phyloP scores from a whole-genome alignment of 2,888 invertebrate species.

The Sturmia bella region DNA sequence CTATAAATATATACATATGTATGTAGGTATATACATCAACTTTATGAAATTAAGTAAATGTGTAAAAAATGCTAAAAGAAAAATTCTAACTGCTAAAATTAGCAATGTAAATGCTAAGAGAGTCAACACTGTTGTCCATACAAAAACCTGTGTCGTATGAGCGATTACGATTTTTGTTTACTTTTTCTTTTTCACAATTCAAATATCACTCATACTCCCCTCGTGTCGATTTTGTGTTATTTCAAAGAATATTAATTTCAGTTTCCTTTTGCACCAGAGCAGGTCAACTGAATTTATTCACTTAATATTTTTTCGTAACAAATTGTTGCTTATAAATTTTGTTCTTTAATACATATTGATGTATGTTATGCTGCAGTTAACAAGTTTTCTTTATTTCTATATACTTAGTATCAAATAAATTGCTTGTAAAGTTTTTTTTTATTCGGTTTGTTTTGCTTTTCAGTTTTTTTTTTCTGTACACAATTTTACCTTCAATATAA shows the following conservation, averaged over 20 bases:
- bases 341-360: constrained; percentile 41
- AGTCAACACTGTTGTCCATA: not conserved
- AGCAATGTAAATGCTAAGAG: too few relatives aligned
- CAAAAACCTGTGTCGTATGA: not conserved
- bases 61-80: too few relatives aligned
- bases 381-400: constrained; percentile 49
- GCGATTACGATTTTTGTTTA: not conserved
- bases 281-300: constrained; percentile 45
- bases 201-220: not conserved
- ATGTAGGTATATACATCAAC: too few relatives aligned
- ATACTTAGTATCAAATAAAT: constrained; percentile 43
- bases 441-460: too few relatives aligned
- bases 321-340: constrained; percentile 35
- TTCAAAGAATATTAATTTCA: constrained; percentile 11
- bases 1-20: too few relatives aligned
- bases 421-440: constrained; percentile 44
- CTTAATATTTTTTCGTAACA: constrained; percentile 15
- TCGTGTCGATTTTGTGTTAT: not conserved
- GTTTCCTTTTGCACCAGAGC: not conserved
- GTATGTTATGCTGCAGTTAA: constrained; percentile 28
- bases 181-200: not conserved
- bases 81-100: too few relatives aligned
- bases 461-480: constrained; percentile 1
- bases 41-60: too few relatives aligned
- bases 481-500: constrained; percentile 8